Evolutionary conservation across 2,888 invertebrate species (phyloP).

Genomic region (Ashinkailepas kermadecensis): DNA sequence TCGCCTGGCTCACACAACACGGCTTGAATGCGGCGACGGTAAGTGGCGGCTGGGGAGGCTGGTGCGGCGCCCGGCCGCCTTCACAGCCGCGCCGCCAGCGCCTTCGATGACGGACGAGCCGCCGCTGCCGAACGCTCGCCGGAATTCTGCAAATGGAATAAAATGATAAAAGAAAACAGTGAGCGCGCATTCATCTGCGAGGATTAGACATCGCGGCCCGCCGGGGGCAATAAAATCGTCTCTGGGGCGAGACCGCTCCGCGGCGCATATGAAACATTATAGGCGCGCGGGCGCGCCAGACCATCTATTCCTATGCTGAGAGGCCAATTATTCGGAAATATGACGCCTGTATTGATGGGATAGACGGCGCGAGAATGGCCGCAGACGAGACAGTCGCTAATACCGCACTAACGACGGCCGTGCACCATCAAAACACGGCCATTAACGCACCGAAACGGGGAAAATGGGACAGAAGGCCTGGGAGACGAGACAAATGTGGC

Average conservation of each 20-base stretch:
- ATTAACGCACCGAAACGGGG: neutral
- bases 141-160: conserved; percentile 16
- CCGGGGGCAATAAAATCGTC: conserved; percentile 12
- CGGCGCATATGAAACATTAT: conserved; percentile 10
- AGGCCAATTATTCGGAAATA: conserved; percentile 18
- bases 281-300: neutral
- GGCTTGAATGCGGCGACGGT: neutral
- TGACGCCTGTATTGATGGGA: conserved; percentile 10
- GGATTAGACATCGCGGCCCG: neutral
- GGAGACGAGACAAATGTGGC: neutral
- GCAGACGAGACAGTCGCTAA: neutral
- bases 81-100: neutral
- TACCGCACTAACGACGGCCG: neutral
- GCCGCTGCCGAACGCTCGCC: neutral
- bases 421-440: neutral
- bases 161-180: conserved; percentile 14
- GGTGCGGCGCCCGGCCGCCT: neutral
- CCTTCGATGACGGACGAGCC: neutral
- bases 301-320: neutral
- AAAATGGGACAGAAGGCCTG: neutral
- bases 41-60: neutral
- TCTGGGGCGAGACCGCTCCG: neutral
- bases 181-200: conserved; percentile 1
- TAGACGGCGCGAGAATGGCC: neutral
- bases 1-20: neutral